Conservation (phyloP, 1,140 invertebrate genomes). For the Centruroides sculpturatus region DNA sequence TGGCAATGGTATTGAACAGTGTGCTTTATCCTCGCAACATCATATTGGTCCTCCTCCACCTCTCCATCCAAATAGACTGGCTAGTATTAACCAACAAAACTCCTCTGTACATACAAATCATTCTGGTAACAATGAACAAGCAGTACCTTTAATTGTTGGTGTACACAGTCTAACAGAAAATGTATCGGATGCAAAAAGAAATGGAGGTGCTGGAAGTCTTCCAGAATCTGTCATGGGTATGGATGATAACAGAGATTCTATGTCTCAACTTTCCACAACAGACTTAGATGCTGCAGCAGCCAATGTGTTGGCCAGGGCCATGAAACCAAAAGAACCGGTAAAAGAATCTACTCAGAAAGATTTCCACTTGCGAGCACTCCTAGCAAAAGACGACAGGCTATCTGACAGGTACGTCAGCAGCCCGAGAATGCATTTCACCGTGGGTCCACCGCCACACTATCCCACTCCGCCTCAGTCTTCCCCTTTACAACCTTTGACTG, state of each 20-base stretch:
- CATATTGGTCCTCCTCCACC: background rate
- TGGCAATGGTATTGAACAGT: background rate
- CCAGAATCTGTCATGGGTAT: too few relatives aligned
- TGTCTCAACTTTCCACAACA: too few relatives aligned
- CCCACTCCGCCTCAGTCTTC: slow-evolving; percentile 13
- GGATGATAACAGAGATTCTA: too few relatives aligned
- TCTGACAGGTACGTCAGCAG: slow-evolving; percentile 4
- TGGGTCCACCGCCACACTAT: slow-evolving; percentile 14
- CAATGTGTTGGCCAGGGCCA: too few relatives aligned
- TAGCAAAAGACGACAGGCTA: background rate
- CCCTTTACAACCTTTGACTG: slow-evolving; percentile 10
- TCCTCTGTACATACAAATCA: background rate
- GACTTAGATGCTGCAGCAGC: too few relatives aligned
- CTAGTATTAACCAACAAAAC: background rate
- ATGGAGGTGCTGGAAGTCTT: too few relatives aligned
- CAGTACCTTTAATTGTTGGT: background rate
- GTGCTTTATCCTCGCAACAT: background rate
- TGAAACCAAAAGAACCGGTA: too few relatives aligned
- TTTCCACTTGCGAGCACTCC: too few relatives aligned
- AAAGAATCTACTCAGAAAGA: too few relatives aligned
- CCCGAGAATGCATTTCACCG: slow-evolving; percentile 6
- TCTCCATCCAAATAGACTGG: background rate
- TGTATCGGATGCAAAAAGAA: too few relatives aligned
- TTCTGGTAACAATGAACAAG: background rate
- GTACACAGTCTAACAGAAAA: background rate